These are phyloP conservation scores for Orthosia incerta DNA, from an alignment of 2,888 invertebrate genomes.

Conservation along the genomic window DNA sequence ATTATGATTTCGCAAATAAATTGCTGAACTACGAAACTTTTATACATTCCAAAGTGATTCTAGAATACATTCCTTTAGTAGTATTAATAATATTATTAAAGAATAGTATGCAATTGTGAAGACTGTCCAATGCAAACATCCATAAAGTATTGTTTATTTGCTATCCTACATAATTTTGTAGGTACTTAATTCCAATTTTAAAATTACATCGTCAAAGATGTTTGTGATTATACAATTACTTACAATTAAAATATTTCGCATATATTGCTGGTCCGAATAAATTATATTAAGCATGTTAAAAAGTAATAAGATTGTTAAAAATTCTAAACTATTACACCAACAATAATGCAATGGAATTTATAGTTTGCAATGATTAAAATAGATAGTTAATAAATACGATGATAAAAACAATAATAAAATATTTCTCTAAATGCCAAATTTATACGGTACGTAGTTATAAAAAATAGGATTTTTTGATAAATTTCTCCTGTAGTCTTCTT, in stretches of 20 bases:
- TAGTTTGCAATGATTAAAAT: constrained; percentile 81
- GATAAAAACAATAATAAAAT: constrained; percentile 80
- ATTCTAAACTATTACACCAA: constrained; percentile 74
- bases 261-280: constrained; percentile 66
- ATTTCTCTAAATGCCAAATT: constrained; percentile 87
- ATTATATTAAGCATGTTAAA: constrained; percentile 61
- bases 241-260: constrained; percentile 36
- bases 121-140: constrained; percentile 45
- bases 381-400: constrained; percentile 81
- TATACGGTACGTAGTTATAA: constrained; percentile 85
- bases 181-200: constrained; percentile 33
- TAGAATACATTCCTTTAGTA: constrained; percentile 52
- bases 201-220: constrained; percentile 45
- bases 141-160: constrained; percentile 33
- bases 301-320: constrained; percentile 62
- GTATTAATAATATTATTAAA: constrained; percentile 26
- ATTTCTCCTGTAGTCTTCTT: constrained; percentile 85
- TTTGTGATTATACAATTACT: constrained; percentile 50
- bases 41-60: constrained; percentile 57
- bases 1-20: constrained; percentile 32
- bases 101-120: constrained; percentile 44
- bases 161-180: constrained; percentile 29
- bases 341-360: constrained; percentile 87
- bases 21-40: constrained; percentile 30
- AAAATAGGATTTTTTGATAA: constrained; percentile 84